A percentile compares a stretch with the other conserved stretches of the same genome.
Conservation (phyloP, 1,140 invertebrate genomes). For the Protaetia brevitarsis region DNA sequence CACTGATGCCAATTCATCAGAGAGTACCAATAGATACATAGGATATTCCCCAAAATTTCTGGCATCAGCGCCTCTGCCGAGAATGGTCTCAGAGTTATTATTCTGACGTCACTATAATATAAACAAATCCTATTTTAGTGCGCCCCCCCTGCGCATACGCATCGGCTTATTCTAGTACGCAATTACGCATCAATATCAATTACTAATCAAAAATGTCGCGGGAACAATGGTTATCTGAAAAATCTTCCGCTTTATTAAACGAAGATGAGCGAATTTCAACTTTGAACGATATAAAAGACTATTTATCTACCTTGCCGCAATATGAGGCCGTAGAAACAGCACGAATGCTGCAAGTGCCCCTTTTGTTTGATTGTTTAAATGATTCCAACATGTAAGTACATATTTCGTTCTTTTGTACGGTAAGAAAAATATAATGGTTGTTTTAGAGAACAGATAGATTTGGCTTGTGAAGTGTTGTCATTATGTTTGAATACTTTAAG, state of each 20-base stretch:
- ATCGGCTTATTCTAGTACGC: no score
- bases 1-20: no score
- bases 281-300: slow-evolving; percentile 49
- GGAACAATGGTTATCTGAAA: slow-evolving; percentile 49
- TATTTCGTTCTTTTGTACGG: slow-evolving; percentile 21
- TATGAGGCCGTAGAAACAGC: slow-evolving; percentile 43
- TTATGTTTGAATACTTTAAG: slow-evolving; percentile 56
- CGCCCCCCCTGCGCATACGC: no score
- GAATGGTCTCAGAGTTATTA: no score
- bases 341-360: slow-evolving; percentile 43
- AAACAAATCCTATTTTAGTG: no score
- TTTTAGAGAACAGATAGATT: slow-evolving; percentile 53
- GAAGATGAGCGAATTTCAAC: slow-evolving; percentile 46
- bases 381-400: slow-evolving; percentile 46
- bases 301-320: slow-evolving; percentile 43
- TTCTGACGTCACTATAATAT: no score
- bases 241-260: slow-evolving; percentile 45
- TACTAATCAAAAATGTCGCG: slow-evolving; percentile 26
- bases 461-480: slow-evolving; percentile 59
- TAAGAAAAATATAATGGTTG: background rate
- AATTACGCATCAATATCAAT: no score
- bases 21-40: no score
- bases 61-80: no score
- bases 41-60: no score
- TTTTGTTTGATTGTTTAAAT: slow-evolving; percentile 51